Percentiles rank a stretch among this genome's conserved stretches.
Evolutionary conservation across 2,888 invertebrate genomes (phyloP).

Genomic region (Amitus sp.): DNA sequence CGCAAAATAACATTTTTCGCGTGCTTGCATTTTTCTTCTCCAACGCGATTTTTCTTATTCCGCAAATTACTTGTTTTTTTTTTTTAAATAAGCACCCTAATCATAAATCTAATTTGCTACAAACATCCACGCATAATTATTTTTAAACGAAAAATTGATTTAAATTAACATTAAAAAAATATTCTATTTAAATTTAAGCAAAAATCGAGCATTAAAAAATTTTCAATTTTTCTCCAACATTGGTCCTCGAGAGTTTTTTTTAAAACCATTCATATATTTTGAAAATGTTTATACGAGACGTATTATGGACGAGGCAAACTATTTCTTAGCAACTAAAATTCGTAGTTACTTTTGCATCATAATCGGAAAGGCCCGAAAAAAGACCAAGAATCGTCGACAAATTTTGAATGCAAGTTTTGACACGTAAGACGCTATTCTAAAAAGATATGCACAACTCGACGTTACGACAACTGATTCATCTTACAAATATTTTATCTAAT

Average conservation of each 20-base stretch:
- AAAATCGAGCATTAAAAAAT: slow-evolving; percentile 54
- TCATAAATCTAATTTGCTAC: slow-evolving; percentile 31
- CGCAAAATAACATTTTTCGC: too few relatives aligned
- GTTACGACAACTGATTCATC: slow-evolving; percentile 46
- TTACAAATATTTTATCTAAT: slow-evolving; percentile 14
- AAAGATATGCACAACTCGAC: slow-evolving; percentile 60
- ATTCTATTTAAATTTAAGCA: slow-evolving; percentile 52
- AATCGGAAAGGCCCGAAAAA: too few relatives aligned
- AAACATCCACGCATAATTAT: too few relatives aligned
- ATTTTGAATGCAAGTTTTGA: too few relatives aligned
- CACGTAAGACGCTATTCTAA: slow-evolving; percentile 54
- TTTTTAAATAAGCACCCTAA: slow-evolving; percentile 19
- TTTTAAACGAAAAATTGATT: too few relatives aligned
- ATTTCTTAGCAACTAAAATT: too few relatives aligned
- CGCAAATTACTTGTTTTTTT: slow-evolving; percentile 17
- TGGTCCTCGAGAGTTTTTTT: slow-evolving; percentile 47
- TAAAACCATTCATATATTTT: slow-evolving; percentile 45
- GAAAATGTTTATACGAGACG: slow-evolving; percentile 36
- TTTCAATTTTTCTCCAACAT: too few relatives aligned
- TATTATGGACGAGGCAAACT: too few relatives aligned
- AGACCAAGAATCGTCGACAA: slow-evolving; percentile 15
- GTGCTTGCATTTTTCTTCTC: slow-evolving; percentile 8
- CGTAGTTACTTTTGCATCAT: too few relatives aligned
- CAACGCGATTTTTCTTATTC: too few relatives aligned
- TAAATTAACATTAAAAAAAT: too few relatives aligned